phyloP scores from a whole-genome alignment of 2,113 vertebrate species.

The Plectropomus leopardus region DNA sequence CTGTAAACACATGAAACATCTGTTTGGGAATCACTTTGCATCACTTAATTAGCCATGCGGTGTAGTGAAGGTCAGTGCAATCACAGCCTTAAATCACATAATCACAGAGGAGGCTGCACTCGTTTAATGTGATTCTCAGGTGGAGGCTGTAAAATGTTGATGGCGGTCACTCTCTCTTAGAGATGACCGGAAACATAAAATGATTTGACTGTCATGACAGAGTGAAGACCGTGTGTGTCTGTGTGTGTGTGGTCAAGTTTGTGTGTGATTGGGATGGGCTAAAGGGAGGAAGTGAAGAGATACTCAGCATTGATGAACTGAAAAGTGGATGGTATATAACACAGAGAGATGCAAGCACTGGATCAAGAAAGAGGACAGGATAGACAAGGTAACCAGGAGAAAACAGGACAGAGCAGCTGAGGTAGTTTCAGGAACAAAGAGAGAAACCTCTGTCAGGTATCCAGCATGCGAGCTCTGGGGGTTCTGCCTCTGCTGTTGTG shows the following conservation, averaged over 20 bases:
- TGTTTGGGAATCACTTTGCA: conserved; percentile 61
- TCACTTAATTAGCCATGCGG: conserved; percentile 70
- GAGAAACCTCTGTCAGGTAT: not conserved
- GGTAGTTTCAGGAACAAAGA: not conserved
- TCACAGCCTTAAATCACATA: conserved; percentile 57
- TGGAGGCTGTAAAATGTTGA: conserved; percentile 72
- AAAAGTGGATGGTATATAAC: conserved; percentile 63
- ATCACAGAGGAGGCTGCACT: conserved; percentile 52
- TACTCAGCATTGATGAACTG: not conserved
- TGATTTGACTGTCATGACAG: conserved; percentile 42
- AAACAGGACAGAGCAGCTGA: conserved; percentile 14
- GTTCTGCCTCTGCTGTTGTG: conserved; percentile 79
- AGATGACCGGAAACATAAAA: conserved; percentile 70
- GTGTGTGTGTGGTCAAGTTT: conserved; percentile 16
- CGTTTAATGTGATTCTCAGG: conserved; percentile 73
- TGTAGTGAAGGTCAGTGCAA: conserved; percentile 54
- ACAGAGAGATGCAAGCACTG: not conserved
- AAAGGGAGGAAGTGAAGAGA: conserved; percentile 56
- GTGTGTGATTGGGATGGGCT: conserved; percentile 57
- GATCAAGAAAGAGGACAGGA: conserved; percentile 2
- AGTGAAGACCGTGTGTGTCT: conserved; percentile 10
- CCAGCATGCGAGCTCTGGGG: conserved; percentile 76
- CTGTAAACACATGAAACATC: conserved; percentile 67
- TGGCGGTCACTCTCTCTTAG: conserved; percentile 43
- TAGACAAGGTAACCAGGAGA: not conserved